Percentiles rank a stretch among this genome's conserved stretches.
phyloP scores from a whole-genome alignment of 2,888 invertebrate genomes.

The Ormyrus labotus region DNA sequence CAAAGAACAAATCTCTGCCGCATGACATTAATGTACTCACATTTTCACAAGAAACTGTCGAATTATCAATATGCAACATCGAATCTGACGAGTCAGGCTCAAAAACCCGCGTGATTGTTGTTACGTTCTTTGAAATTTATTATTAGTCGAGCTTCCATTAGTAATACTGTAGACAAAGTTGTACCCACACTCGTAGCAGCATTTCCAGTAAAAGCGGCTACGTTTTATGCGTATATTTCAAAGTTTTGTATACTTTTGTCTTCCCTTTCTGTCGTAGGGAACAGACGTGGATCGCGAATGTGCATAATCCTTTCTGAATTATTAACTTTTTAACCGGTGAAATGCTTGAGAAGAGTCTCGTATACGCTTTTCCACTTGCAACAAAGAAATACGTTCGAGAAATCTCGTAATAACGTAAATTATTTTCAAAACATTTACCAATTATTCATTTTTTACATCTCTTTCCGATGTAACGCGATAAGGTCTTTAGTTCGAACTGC shows the following conservation, averaged over 20 bases:
- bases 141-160: conserved; percentile 48
- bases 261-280: background rate
- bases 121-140: conserved; percentile 40
- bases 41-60: background rate
- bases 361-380: too few species aligned
- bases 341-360: too few species aligned
- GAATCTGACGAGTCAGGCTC: conserved; percentile 22
- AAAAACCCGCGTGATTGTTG: conserved; percentile 43
- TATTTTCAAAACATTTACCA: too few species aligned
- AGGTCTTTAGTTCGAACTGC: too few species aligned
- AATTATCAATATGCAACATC: conserved; percentile 39
- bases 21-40: background rate
- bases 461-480: too few species aligned
- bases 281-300: background rate
- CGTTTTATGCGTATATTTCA: conserved; percentile 14
- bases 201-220: conserved; percentile 43
- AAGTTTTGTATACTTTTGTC: conserved; percentile 2
- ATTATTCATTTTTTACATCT: too few species aligned
- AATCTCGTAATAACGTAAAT: too few species aligned
- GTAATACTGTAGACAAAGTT: conserved; percentile 39
- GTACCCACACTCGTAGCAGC: conserved; percentile 41
- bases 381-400: too few species aligned
- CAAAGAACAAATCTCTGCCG: background rate
- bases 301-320: too few species aligned
- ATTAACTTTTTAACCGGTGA: too few species aligned